These are phyloP conservation scores for Enteromius treurensis DNA, from an alignment of 2,797 vertebrate genomes.

Conservation along the genomic window DNA sequence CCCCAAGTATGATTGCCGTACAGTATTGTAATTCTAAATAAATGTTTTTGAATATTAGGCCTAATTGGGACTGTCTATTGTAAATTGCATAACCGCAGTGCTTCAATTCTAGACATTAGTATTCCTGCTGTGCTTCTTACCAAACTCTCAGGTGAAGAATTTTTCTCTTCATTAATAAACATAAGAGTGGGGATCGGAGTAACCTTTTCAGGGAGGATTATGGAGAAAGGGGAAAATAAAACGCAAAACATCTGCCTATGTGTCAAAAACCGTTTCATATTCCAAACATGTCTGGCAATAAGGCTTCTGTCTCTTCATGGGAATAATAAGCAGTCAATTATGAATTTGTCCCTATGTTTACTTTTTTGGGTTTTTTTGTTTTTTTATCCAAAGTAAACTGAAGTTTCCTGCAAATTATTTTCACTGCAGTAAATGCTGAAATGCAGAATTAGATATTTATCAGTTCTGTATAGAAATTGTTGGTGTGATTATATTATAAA, in stretches of 20 bases:
- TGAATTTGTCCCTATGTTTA: conserved; percentile 32
- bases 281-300: conserved; percentile 59
- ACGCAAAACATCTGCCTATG: conserved; percentile 62
- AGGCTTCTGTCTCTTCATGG: conserved; percentile 54
- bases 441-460: neutral
- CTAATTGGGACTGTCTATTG: conserved; percentile 27
- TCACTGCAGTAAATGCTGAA: neutral
- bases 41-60: conserved; percentile 17
- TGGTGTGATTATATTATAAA: neutral
- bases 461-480: neutral
- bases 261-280: conserved; percentile 61
- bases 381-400: conserved; percentile 20
- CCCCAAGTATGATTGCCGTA: neutral
- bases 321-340: conserved; percentile 61
- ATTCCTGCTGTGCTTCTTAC: conserved; percentile 52
- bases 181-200: conserved; percentile 55
- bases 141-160: conserved; percentile 63
- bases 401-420: conserved; percentile 7
- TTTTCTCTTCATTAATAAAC: conserved; percentile 63
- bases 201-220: conserved; percentile 63
- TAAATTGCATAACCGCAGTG: conserved; percentile 31
- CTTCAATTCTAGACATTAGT: conserved; percentile 49
- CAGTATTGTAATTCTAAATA: conserved; percentile 8
- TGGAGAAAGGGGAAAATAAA: conserved; percentile 50
- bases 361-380: neutral